Percentiles rank a stretch among this genome's conserved stretches.
These are phyloP conservation scores for Cantharis rustica DNA, from an alignment of 2,888 invertebrate species.

Conservation along the genomic window DNA sequence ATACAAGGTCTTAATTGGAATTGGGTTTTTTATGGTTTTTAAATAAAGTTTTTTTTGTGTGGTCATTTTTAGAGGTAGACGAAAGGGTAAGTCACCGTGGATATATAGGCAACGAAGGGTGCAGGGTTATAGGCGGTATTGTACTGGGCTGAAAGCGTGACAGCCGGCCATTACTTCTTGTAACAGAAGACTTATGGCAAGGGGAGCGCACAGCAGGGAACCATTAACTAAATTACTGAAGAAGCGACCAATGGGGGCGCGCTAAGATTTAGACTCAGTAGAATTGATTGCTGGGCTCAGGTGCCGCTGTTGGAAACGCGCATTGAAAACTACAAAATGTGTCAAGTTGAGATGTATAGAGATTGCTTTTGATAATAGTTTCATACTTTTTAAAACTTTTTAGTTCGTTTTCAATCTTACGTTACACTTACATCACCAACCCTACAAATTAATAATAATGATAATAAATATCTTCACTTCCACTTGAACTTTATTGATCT, in stretches of 20 bases:
- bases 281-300: slow-evolving; percentile 56
- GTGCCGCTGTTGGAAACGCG: slow-evolving; percentile 46
- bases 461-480: not conserved
- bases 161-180: slow-evolving; percentile 59
- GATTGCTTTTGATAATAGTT: slow-evolving; percentile 31
- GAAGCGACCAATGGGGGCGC: slow-evolving; percentile 54
- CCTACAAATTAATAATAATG: not conserved
- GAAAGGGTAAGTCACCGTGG: slow-evolving; percentile 24
- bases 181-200: slow-evolving; percentile 55
- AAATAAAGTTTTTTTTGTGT: not conserved
- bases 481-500: not conserved
- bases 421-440: not conserved
- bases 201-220: slow-evolving; percentile 54
- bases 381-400: slow-evolving; percentile 26
- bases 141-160: slow-evolving; percentile 54
- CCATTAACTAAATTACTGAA: slow-evolving; percentile 59
- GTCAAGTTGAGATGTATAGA: slow-evolving; percentile 37
- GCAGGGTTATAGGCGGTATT: slow-evolving; percentile 43
- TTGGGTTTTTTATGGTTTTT: slow-evolving; percentile 1
- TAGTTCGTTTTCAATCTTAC: slow-evolving; percentile 16
- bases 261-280: slow-evolving; percentile 52
- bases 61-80: slow-evolving; percentile 18
- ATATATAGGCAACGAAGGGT: slow-evolving; percentile 17
- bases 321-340: slow-evolving; percentile 38
- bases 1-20: not conserved